phyloP scores from a whole-genome alignment of 2,888 invertebrate species.

The Tiphia femorata region DNA sequence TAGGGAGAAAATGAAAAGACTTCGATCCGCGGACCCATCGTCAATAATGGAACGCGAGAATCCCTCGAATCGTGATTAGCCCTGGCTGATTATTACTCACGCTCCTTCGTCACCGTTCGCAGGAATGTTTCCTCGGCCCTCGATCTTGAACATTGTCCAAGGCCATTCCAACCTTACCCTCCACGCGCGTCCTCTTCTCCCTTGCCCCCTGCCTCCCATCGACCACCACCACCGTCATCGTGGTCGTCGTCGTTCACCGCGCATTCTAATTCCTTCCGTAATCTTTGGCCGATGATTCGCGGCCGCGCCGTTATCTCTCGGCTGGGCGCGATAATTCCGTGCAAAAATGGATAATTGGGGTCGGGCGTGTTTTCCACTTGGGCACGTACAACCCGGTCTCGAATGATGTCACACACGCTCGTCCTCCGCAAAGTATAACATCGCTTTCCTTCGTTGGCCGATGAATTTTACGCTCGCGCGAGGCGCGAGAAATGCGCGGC shows the following conservation, averaged over 20 bases:
- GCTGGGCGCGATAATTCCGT: slow-evolving; percentile 60
- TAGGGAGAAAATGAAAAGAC: too few species aligned
- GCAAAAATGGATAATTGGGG: slow-evolving; percentile 65
- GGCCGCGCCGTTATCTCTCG: slow-evolving; percentile 44
- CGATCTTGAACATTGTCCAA: too few species aligned
- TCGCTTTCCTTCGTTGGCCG: too few species aligned
- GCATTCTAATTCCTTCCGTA: slow-evolving; percentile 35
- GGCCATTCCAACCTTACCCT: too few species aligned
- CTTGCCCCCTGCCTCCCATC: neutral
- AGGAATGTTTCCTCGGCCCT: too few species aligned
- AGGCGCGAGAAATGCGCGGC: too few species aligned
- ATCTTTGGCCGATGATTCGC: slow-evolving; percentile 42
- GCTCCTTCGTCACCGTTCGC: too few species aligned
- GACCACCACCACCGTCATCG: neutral
- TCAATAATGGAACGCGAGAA: too few species aligned
- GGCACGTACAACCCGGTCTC: slow-evolving; percentile 55
- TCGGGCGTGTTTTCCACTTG: slow-evolving; percentile 56
- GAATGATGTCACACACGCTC: slow-evolving; percentile 55
- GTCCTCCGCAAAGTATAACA: slow-evolving; percentile 44
- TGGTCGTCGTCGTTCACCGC: slow-evolving; percentile 22
- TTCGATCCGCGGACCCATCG: too few species aligned
- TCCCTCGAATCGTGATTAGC: too few species aligned
- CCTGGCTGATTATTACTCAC: too few species aligned
- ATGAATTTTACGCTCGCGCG: neutral
- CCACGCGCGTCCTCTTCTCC: neutral